These are phyloP conservation scores for Hyposoter didymator DNA, from an alignment of 2,888 invertebrate species.

Conservation along the genomic window DNA sequence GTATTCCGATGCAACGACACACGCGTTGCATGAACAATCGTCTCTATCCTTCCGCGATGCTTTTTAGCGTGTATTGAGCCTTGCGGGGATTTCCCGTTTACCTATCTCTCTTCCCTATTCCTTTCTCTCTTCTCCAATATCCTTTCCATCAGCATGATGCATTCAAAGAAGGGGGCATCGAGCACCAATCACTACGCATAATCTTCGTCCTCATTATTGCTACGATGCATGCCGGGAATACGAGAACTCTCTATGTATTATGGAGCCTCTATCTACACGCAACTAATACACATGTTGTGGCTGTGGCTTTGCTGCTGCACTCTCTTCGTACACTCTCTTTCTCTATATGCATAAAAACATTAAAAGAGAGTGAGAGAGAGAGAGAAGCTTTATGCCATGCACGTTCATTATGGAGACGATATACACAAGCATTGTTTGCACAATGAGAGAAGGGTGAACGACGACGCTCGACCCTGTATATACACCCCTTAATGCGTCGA, in stretches of 20 bases:
- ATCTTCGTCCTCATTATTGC: constrained; percentile 84
- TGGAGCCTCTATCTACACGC: constrained; percentile 21
- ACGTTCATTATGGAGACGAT: constrained; percentile 83
- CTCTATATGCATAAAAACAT: not conserved
- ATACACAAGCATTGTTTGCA: constrained; percentile 83
- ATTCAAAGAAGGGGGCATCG: constrained; percentile 69
- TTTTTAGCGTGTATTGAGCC: constrained; percentile 62
- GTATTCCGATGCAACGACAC: constrained; percentile 41
- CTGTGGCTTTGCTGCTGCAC: constrained; percentile 29
- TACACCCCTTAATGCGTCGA: constrained; percentile 76
- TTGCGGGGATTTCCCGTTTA: constrained; percentile 68
- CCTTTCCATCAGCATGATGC: constrained; percentile 71
- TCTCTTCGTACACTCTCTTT: constrained; percentile 9
- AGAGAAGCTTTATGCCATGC: constrained; percentile 70
- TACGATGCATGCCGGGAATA: constrained; percentile 77
- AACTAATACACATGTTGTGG: constrained; percentile 19
- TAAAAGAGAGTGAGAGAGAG: constrained; percentile 7
- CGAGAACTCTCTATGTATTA: constrained; percentile 70
- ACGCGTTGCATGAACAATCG: constrained; percentile 65
- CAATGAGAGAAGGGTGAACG: constrained; percentile 81
- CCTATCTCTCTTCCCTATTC: constrained; percentile 52
- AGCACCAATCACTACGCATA: constrained; percentile 83
- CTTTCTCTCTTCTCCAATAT: constrained; percentile 43
- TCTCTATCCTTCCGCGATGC: constrained; percentile 73
- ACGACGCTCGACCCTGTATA: constrained; percentile 72